Conservation (phyloP, 2,113 vertebrate genomes). For the Camelus bactrianus region DNA sequence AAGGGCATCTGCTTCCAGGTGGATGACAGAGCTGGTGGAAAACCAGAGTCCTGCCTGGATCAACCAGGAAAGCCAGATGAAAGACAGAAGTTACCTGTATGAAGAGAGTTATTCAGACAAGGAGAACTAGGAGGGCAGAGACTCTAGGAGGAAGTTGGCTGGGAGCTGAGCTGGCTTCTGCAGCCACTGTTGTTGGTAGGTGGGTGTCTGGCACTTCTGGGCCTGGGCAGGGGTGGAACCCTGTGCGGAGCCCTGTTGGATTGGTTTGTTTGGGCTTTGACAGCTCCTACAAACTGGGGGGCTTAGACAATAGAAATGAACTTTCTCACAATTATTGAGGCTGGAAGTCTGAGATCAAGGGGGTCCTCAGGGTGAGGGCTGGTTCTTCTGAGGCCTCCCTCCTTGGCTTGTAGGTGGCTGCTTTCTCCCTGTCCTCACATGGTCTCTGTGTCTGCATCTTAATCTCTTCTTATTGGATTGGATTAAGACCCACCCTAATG, state of each 20-base stretch:
- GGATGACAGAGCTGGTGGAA: neutral
- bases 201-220: neutral
- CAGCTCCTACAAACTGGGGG: neutral
- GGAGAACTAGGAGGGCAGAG: neutral
- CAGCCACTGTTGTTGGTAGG: neutral
- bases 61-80: neutral
- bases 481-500: too few relatives aligned
- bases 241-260: neutral
- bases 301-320: too few relatives aligned
- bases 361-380: too few relatives aligned
- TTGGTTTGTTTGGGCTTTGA: neutral
- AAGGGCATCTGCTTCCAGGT: neutral
- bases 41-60: neutral
- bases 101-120: neutral
- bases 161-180: neutral
- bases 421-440: too few relatives aligned
- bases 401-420: too few relatives aligned
- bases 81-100: neutral
- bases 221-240: accelerated
- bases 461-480: too few relatives aligned
- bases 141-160: neutral
- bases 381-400: too few relatives aligned
- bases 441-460: too few relatives aligned
- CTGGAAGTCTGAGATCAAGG: too few relatives aligned
- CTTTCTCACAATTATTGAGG: too few relatives aligned